Evolutionary conservation across 2,797 vertebrate genomes (phyloP), one percentile per base, ranked within the genome.

Genomic region (Peromyscus melanophrys): DNA sequence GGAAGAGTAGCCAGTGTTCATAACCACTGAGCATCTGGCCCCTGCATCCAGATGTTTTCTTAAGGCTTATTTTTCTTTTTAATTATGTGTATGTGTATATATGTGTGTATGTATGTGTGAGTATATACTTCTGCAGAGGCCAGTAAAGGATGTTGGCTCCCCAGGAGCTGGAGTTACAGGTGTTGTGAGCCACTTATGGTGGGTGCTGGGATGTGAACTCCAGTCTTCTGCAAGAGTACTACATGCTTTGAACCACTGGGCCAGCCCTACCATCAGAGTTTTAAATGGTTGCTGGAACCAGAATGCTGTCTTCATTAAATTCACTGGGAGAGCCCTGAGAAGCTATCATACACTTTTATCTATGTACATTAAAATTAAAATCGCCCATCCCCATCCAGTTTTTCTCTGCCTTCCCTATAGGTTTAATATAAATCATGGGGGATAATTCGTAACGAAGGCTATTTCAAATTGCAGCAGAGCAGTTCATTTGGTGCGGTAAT

Each of bases 401-500:
- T 96, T 96, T 89, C 93, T 96, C 85, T 96, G 84, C 89, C 75
- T 96, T 90, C 92, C 93, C 91, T 81, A 95, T 96, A 96, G 91
- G 90, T 89, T 97, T 97, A 94, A 92, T 97, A 97, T 90, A 98
- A 98, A 97, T 98, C 96, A 95, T 34, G 37, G 71, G 92, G 96
- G 96, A 97, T 97, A 96, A 98, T 97, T 97, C 96, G 75, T 89
- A 94, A 94, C 82, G 95, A 95, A 93, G 93, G 5, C 92, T 95
- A 93, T 97, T 98, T 98, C 93, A 98, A 97, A 90, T 95, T 86
- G 84, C 6, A 12, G 96, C 93, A 93, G 77, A 96, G 77, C 87
- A 73, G 84, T 97, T 97, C 90, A 97, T 97, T 96, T 94, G 71
- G 95, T 94, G 82, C 4, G 16, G 96, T 97, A 98, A 97, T 98